Base-by-base conservation (phyloP, 35 echinoderm and acorn worm species). In the Stichopus chloronotus region DNA sequence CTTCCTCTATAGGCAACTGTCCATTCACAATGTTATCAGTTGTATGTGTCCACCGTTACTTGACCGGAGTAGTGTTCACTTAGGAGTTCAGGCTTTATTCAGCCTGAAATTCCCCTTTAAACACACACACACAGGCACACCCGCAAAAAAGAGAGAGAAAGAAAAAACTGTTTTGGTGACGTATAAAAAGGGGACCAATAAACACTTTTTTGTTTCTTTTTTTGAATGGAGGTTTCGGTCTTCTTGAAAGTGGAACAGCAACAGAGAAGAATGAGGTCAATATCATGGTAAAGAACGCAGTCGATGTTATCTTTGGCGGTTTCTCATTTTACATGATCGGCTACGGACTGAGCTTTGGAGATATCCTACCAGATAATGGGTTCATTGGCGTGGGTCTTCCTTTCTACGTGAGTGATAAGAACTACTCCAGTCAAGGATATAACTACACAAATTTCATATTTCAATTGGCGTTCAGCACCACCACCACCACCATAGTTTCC, bases 241-340 rank as follows among this genome's bases (percentile, higher is more conserved):
- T 97, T 14, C 90, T 97, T 4, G 96, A 97, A 87, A 94, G 93
- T 63, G 96, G 96, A 20, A 92, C 93, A 5, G 96, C 91, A 2
- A 94, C 96, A 43, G 84, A 61, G 4, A 97, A 97, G 60, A 97
- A 97, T 91, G 96, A 97, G 93, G 96, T 97, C 25, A 97, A 97
- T 63, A 97, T 97, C 22, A 97, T 97, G 96, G 93, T 97, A 2
- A 97, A 97, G 78, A 97, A 97, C 72, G 93, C 96, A 0, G 96
- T 97, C 8, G 96, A 97, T 60, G 95, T 96, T 43, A 96, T 96
- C 19, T 96, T 96, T 78, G 95, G 95, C 12, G 95, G 95, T 6
- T 85, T 96, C 54, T 85, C 95, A 4, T 96, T 93, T 79, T 96
- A 92, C 92, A 80, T 91, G 52, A 59, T 94, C 9, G 95, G 92